phyloP scores from a whole-genome alignment of 2,888 invertebrate species.

The Ophonus ardosiacus region DNA sequence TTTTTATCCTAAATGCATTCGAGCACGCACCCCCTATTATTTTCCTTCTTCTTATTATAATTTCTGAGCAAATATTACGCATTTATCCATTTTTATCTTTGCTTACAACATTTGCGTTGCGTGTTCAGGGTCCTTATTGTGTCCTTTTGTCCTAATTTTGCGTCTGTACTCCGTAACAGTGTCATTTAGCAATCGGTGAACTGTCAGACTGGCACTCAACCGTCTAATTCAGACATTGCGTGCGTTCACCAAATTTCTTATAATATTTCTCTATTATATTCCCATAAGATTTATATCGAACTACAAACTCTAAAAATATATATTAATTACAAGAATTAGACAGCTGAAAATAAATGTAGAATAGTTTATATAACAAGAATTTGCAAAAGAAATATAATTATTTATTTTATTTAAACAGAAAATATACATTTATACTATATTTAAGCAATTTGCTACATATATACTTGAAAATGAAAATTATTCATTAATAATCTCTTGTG shows the following conservation, averaged over 20 bases:
- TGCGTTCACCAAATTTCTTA: neutral
- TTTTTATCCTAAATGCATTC: too few relatives aligned
- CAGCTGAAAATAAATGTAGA: neutral
- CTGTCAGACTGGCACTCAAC: neutral
- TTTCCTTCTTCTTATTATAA: too few relatives aligned
- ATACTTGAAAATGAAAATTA: too few relatives aligned
- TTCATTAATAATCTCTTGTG: too few relatives aligned
- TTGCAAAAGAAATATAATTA: neutral
- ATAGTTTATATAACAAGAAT: neutral
- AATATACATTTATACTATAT: too few relatives aligned
- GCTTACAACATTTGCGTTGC: neutral
- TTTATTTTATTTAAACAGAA: too few relatives aligned
- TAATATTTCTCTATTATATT: constrained; percentile 15
- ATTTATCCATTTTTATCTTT: too few relatives aligned
- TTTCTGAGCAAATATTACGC: too few relatives aligned
- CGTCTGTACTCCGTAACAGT: neutral
- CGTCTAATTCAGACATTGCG: neutral
- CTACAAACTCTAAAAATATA: neutral
- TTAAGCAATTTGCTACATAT: too few relatives aligned
- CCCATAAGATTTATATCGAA: constrained; percentile 12
- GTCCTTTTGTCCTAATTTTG: neutral
- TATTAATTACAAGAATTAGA: neutral
- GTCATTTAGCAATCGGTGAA: neutral
- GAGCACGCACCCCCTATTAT: too few relatives aligned
- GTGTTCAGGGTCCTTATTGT: neutral